Evolutionary conservation across 2,888 invertebrate species (phyloP).

Genomic region (Dasypogon diadema): DNA sequence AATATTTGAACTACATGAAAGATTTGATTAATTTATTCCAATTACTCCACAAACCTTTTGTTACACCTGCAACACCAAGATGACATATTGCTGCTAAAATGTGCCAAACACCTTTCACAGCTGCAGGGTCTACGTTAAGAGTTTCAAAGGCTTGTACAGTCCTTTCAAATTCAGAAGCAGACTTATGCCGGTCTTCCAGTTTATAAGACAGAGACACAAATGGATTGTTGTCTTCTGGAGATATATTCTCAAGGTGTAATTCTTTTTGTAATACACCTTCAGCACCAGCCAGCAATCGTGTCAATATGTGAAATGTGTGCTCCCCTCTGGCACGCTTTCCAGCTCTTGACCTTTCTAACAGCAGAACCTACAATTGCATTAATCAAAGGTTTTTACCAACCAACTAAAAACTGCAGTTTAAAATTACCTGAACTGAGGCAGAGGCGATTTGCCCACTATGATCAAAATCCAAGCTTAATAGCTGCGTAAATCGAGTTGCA

Average conservation of each 20-base stretch:
- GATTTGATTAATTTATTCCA: slow-evolving; percentile 11
- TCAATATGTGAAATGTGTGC: slow-evolving; percentile 70
- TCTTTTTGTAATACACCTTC: slow-evolving; percentile 86
- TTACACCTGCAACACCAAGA: slow-evolving; percentile 87
- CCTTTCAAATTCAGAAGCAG: slow-evolving; percentile 84
- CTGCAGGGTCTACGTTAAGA: slow-evolving; percentile 81
- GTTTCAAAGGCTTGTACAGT: slow-evolving; percentile 82
- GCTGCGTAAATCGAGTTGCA: slow-evolving; percentile 90
- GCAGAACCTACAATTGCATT: slow-evolving; percentile 74
- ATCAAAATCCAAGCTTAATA: slow-evolving; percentile 95
- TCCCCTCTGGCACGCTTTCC: slow-evolving; percentile 76
- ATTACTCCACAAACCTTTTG: slow-evolving; percentile 72
- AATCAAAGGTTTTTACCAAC: background rate
- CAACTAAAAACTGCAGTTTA: background rate
- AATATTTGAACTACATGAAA: background rate
- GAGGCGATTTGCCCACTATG: slow-evolving; percentile 91
- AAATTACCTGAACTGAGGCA: slow-evolving; percentile 82
- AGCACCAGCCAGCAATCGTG: slow-evolving; percentile 76
- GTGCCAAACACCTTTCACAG: slow-evolving; percentile 86
- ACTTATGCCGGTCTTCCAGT: slow-evolving; percentile 83
- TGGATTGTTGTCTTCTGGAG: slow-evolving; percentile 76
- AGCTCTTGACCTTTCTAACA: slow-evolving; percentile 84
- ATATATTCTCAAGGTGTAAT: slow-evolving; percentile 81
- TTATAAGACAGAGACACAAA: slow-evolving; percentile 84
- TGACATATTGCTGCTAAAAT: slow-evolving; percentile 95